A percentile compares a stretch with the other conserved stretches of the same genome.
Conservation (phyloP, 1,140 invertebrate genomes). For the Drosophila truncata region DNA sequence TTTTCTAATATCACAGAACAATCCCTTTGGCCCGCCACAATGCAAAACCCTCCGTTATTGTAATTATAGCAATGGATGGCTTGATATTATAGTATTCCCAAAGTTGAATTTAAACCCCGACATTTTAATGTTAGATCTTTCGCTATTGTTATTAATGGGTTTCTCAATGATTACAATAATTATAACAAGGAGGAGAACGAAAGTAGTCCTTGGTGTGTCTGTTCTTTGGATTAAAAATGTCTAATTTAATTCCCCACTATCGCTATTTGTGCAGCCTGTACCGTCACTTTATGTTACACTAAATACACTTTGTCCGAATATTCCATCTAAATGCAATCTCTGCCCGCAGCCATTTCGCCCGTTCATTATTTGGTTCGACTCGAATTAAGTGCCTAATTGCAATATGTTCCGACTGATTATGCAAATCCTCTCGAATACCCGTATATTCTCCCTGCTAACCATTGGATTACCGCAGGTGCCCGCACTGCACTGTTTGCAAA, state of each 20-base stretch:
- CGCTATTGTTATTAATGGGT: neutral
- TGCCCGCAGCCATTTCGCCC: neutral
- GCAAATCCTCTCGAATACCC: conserved; percentile 30
- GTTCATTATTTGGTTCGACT: conserved; percentile 7
- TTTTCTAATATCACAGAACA: conserved; percentile 26
- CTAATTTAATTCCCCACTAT: neutral
- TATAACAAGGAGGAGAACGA: neutral
- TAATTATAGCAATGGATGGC: conserved; percentile 30
- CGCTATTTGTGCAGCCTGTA: neutral
- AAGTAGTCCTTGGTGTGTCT: neutral
- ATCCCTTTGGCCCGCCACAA: conserved; percentile 3
- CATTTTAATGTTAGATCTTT: neutral
- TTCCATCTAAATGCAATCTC: conserved; percentile 6
- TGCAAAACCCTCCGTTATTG: conserved; percentile 27
- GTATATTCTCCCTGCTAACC: neutral
- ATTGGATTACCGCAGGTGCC: conserved; percentile 18
- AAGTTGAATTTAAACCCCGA: conserved; percentile 2
- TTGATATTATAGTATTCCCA: neutral
- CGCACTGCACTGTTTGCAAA: conserved; percentile 2
- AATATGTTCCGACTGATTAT: conserved; percentile 37
- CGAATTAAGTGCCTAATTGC: conserved; percentile 32
- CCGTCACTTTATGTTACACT: neutral
- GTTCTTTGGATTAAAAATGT: neutral
- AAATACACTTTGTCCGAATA: neutral
- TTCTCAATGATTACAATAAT: conserved; percentile 1